These are phyloP conservation scores for Lepidochrysops patricia DNA, from an alignment of 2,888 invertebrate species.

Conservation along the genomic window DNA sequence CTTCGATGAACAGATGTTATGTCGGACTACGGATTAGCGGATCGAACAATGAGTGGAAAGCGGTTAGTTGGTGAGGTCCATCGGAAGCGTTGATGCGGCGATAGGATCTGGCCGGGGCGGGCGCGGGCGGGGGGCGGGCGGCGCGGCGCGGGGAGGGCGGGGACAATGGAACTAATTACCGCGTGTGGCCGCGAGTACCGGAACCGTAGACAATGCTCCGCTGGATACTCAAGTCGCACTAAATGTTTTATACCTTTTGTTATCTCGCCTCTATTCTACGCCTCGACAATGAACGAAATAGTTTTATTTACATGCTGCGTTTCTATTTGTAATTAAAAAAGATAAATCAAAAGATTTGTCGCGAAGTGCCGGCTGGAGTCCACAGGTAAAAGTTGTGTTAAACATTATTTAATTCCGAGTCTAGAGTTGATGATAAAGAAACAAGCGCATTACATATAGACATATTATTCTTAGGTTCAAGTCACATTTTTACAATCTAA, in stretches of 20 bases:
- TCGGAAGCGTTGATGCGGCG: slow-evolving; percentile 60
- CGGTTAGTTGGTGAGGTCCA: slow-evolving; percentile 56
- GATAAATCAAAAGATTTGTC: slow-evolving; percentile 1
- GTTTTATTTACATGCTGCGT: background rate
- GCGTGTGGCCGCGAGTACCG: slow-evolving; percentile 40
- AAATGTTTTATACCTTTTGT: slow-evolving; percentile 44
- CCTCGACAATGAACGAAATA: background rate
- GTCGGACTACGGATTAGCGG: slow-evolving; percentile 20
- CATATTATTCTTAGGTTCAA: no score
- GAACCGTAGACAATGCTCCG: slow-evolving; percentile 52
- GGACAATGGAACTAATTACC: slow-evolving; percentile 70
- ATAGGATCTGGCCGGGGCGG: slow-evolving; percentile 45
- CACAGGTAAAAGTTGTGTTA: background rate
- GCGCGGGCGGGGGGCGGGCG: background rate
- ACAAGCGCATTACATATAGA: no score
- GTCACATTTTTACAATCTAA: no score
- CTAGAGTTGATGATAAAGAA: background rate
- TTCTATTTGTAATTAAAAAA: background rate
- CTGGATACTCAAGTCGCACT: slow-evolving; percentile 31
- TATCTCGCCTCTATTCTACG: slow-evolving; percentile 38
- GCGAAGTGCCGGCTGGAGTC: background rate
- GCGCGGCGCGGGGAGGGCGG: slow-evolving; percentile 20
- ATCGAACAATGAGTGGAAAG: slow-evolving; percentile 61
- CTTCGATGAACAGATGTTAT: background rate
- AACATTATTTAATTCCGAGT: background rate